Conservation (phyloP, 2,113 vertebrate genomes). For the Neotragus pygmaeus region DNA sequence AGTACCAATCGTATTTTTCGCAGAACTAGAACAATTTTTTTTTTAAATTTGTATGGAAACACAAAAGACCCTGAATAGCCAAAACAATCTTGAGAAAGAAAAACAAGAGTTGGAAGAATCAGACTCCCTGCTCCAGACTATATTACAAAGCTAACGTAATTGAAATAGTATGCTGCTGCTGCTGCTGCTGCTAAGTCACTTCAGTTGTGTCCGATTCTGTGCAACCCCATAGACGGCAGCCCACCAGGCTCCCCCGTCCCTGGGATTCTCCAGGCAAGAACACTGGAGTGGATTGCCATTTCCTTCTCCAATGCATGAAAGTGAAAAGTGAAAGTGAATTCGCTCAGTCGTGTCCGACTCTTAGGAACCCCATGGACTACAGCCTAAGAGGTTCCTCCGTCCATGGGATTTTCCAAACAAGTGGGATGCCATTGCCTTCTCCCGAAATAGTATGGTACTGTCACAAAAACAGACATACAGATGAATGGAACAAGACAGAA, state of each 20-base stretch:
- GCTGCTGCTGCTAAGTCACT: neutral
- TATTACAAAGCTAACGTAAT: neutral
- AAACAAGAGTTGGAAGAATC: neutral
- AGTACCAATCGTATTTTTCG: neutral
- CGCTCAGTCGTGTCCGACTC: too few species aligned
- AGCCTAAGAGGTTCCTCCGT: too few species aligned
- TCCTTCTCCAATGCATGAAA: too few species aligned
- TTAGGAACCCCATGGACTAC: too few species aligned
- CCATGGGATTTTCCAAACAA: too few species aligned
- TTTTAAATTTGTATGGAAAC: neutral
- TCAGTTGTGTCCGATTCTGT: rapidly evolving
- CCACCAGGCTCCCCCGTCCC: too few species aligned
- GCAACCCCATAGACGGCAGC: rapidly evolving
- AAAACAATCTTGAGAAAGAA: neutral
- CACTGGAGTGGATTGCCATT: too few species aligned
- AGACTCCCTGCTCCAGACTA: neutral
- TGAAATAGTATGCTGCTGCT: neutral
- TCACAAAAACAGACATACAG: neutral
- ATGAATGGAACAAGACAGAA: neutral
- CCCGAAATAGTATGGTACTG: neutral
- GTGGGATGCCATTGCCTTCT: too few species aligned
- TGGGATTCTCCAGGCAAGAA: too few species aligned
- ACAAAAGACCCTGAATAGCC: neutral
- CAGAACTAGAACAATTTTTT: neutral
- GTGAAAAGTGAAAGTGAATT: too few species aligned